phyloP scores from a whole-genome alignment of 2,888 invertebrate species.

The Automeris io region DNA sequence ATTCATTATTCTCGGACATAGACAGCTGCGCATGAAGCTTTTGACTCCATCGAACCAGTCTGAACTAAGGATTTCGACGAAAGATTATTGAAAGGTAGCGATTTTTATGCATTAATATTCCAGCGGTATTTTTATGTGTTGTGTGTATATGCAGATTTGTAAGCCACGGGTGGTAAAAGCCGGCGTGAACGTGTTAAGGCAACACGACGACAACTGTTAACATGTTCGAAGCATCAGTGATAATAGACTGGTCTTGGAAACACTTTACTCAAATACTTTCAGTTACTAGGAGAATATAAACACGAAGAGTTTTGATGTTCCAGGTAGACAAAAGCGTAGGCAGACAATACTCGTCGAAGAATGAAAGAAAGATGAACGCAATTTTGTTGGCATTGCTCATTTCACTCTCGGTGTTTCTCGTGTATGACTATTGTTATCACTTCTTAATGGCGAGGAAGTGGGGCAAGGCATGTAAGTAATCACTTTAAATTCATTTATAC shows the following conservation, averaged over 20 bases:
- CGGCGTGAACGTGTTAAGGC: too few relatives aligned
- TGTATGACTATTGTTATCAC: constrained; percentile 66
- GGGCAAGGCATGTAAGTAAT: constrained; percentile 54
- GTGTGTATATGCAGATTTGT: too few relatives aligned
- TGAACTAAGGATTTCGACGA: too few relatives aligned
- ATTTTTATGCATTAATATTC: too few relatives aligned
- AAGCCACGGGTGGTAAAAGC: too few relatives aligned
- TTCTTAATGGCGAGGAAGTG: constrained; percentile 51
- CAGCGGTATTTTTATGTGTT: too few relatives aligned
- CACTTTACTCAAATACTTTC: not conserved
- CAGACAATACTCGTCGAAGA: constrained; percentile 48
- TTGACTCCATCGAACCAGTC: too few relatives aligned
- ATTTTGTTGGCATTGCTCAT: constrained; percentile 55
- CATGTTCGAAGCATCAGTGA: not conserved
- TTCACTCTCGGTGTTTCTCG: constrained; percentile 57
- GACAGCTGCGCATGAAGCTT: too few relatives aligned
- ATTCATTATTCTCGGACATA: too few relatives aligned
- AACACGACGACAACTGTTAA: not conserved
- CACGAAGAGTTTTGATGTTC: not conserved
- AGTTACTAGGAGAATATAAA: not conserved
- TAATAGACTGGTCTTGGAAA: not conserved
- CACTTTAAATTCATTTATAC: not conserved
- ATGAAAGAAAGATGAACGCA: constrained; percentile 58
- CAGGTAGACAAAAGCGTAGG: constrained; percentile 67
- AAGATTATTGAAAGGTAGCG: too few relatives aligned